Conservation (phyloP, 2,797 vertebrate genomes). For the Decapterus maruadsi region DNA sequence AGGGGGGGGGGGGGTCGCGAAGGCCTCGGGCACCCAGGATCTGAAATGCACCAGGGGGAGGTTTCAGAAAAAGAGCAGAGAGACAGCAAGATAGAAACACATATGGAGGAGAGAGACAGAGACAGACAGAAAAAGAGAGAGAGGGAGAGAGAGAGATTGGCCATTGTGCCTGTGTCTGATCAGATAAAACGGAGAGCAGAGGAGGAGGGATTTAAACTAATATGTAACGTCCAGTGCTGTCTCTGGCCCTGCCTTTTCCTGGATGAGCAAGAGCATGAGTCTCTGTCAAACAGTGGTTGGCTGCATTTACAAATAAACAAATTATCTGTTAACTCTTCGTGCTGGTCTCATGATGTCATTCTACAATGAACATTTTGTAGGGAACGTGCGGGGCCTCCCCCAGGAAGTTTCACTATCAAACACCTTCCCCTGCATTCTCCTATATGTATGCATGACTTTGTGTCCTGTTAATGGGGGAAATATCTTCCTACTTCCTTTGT, state of each 20-base stretch:
- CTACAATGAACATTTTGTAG: neutral
- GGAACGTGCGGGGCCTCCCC: too few species aligned
- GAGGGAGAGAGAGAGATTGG: slow-evolving; percentile 29
- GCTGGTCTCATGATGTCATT: neutral
- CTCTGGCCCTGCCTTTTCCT: slow-evolving; percentile 88
- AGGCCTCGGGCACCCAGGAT: slow-evolving; percentile 67
- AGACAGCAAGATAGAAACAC: slow-evolving; percentile 42
- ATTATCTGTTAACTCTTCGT: slow-evolving; percentile 42
- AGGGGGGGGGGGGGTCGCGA: slow-evolving; percentile 71
- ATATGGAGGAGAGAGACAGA: slow-evolving; percentile 14
- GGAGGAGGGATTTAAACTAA: slow-evolving; percentile 91
- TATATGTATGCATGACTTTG: too few species aligned
- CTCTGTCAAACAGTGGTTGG: slow-evolving; percentile 32
- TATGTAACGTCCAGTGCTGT: slow-evolving; percentile 92
- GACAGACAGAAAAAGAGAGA: slow-evolving; percentile 29
- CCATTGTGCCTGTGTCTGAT: slow-evolving; percentile 64
- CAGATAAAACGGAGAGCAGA: slow-evolving; percentile 75
- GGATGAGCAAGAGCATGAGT: slow-evolving; percentile 78
- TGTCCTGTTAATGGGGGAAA: too few species aligned
- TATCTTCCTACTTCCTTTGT: too few species aligned
- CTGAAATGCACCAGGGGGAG: slow-evolving; percentile 74
- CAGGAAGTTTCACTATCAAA: too few species aligned
- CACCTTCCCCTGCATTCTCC: too few species aligned
- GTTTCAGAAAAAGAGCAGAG: slow-evolving; percentile 78
- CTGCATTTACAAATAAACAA: slow-evolving; percentile 54